Conservation (phyloP, 2,797 vertebrate genomes). For the Sternotherus odoratus region DNA sequence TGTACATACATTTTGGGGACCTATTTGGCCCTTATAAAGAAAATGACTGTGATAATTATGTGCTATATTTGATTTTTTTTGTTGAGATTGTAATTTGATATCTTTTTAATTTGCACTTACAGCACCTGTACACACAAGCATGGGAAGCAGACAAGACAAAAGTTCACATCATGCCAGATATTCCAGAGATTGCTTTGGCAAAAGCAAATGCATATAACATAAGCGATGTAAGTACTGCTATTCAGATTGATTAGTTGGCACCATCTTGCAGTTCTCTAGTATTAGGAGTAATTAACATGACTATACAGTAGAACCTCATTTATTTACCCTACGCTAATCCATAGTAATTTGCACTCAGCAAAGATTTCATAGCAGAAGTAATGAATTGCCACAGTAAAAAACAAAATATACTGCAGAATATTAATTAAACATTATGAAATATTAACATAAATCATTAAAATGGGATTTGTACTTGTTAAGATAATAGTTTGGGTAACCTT, state of each 20-base stretch:
- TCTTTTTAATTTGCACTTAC: neutral
- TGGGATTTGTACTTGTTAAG: neutral
- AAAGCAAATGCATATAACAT: conserved; percentile 93
- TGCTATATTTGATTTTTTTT: neutral
- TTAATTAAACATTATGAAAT: neutral
- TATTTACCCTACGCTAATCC: neutral
- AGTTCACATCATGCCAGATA: conserved; percentile 90
- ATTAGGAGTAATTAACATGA: neutral
- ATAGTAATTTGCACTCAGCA: neutral
- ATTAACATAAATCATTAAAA: neutral
- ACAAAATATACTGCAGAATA: neutral
- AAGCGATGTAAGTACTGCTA: conserved; percentile 87
- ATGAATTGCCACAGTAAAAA: neutral
- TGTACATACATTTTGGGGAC: neutral
- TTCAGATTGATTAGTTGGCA: neutral
- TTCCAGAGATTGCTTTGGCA: conserved; percentile 91
- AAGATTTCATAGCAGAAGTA: neutral
- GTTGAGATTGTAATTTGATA: neutral
- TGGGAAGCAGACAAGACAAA: conserved; percentile 95
- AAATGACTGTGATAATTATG: neutral
- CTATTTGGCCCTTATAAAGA: neutral
- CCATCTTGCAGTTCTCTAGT: fast-evolving
- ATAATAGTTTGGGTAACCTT: neutral
- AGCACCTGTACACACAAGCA: conserved; percentile 93
- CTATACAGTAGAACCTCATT: neutral